A percentile compares a stretch with the other conserved stretches of the same genome.
Evolutionary conservation across 23 tunicate genomes (phyloP).

Genomic region (Corella eumyota): DNA sequence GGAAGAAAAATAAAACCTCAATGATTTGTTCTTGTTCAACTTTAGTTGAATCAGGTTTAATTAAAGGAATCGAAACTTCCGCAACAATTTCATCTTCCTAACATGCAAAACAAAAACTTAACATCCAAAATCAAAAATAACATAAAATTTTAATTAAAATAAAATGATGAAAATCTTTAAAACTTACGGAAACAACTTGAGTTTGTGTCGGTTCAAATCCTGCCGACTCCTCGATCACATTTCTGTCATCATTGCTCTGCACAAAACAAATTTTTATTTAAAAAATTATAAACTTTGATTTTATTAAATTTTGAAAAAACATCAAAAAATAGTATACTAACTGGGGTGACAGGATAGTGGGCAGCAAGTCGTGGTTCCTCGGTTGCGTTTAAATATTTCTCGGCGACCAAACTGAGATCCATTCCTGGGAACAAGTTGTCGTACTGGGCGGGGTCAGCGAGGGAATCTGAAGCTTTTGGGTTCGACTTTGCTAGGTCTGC

Average conservation of each 20-base stretch:
- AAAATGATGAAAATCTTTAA: no score
- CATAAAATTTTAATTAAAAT: no score
- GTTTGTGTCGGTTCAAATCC: conserved; percentile 21
- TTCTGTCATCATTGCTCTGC: conserved; percentile 73
- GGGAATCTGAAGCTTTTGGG: conserved; percentile 79
- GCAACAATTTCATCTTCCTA: conserved; percentile 61
- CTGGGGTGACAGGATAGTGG: conserved; percentile 72
- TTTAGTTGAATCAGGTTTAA: conserved; percentile 48
- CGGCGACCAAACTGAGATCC: conserved; percentile 63
- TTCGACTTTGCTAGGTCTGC: conserved; percentile 44
- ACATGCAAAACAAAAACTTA: no score
- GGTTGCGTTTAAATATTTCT: conserved; percentile 62
- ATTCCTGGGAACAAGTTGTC: conserved; percentile 78
- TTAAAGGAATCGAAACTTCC: conserved; percentile 36
- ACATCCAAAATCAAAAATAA: no score
- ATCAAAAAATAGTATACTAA: conserved; percentile 10
- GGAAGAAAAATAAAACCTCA: no score
- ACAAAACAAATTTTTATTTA: not conserved
- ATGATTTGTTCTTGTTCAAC: no score
- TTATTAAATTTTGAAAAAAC: not conserved
- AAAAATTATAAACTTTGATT: not conserved
- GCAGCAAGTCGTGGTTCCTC: conserved; percentile 42
- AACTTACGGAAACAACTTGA: no score
- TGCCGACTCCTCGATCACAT: conserved; percentile 67
- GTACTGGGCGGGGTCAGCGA: conserved; percentile 91